Evolutionary conservation across 2,113 vertebrate species (phyloP).

Genomic region (Dipodomys stephensi): DNA sequence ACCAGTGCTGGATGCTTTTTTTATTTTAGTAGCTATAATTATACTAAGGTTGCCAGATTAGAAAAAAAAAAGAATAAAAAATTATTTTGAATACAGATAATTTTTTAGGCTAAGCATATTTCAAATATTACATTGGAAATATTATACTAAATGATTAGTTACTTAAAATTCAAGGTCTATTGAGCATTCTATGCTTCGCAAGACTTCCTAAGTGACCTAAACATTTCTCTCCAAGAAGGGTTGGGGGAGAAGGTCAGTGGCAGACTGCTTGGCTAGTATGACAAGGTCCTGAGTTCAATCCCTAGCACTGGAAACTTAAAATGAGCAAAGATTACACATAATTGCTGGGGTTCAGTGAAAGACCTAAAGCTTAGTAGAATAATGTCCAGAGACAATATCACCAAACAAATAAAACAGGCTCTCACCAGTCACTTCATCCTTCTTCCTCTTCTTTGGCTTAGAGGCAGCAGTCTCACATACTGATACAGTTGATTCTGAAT

Average conservation of each 20-base stretch:
- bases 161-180: constrained; percentile 20
- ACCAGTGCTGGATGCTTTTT: background rate
- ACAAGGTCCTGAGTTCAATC: background rate
- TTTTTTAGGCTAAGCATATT: too few species aligned
- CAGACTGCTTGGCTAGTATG: background rate
- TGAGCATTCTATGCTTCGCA: constrained; percentile 4
- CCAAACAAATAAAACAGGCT: background rate
- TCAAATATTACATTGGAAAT: background rate
- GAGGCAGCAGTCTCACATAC: constrained; percentile 66
- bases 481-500: constrained; percentile 68
- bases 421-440: constrained; percentile 83
- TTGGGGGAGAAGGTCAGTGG: background rate
- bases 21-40: constrained; percentile 30
- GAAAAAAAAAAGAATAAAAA: background rate
- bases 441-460: constrained; percentile 86
- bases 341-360: constrained; percentile 13
- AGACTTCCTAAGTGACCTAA: background rate
- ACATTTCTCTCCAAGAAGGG: background rate
- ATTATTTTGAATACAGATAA: background rate
- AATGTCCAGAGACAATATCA: background rate
- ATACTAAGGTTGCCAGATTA: background rate
- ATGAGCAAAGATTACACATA: background rate
- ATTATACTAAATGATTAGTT: constrained; percentile 25
- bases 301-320: background rate
- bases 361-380: background rate